These are phyloP conservation scores for Stenopsyche tienmushanensis DNA, from an alignment of 1,140 invertebrate genomes.

Conservation along the genomic window DNA sequence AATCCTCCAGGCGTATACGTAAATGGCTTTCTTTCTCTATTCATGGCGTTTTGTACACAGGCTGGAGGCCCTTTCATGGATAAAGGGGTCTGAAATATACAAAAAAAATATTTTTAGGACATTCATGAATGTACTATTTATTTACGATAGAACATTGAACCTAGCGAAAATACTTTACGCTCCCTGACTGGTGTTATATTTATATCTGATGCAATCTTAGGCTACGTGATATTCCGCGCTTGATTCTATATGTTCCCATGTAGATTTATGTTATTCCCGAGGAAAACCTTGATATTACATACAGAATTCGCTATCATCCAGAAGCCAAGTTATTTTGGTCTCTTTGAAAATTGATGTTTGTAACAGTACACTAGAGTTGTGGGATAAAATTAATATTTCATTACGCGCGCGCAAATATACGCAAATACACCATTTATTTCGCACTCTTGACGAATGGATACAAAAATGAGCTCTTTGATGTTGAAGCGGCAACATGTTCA, in stretches of 20 bases:
- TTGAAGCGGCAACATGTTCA: no score
- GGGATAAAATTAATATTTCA: no score
- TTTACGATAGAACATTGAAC: conserved; percentile 20
- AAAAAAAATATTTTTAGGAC: background rate
- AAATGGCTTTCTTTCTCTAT: conserved; percentile 91
- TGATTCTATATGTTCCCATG: background rate
- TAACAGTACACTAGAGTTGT: background rate
- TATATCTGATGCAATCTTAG: conserved; percentile 19
- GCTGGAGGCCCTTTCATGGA: conserved; percentile 71
- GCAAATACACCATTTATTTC: background rate
- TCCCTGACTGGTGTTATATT: conserved; percentile 16
- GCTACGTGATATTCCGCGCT: conserved; percentile 5
- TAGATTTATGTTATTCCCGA: background rate
- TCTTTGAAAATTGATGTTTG: no score
- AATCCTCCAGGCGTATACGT: conserved; percentile 91
- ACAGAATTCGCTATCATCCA: no score
- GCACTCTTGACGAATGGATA: no score
- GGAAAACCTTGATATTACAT: background rate
- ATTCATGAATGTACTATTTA: background rate
- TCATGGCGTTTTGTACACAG: conserved; percentile 87
- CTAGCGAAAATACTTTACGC: conserved; percentile 6
- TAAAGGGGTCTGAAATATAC: conserved; percentile 37
- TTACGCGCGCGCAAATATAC: background rate
- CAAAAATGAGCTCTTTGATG: no score
- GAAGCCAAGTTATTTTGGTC: no score